These are phyloP conservation scores for Eutolmus rufibarbis DNA, from an alignment of 2,888 invertebrate genomes.

Conservation along the genomic window DNA sequence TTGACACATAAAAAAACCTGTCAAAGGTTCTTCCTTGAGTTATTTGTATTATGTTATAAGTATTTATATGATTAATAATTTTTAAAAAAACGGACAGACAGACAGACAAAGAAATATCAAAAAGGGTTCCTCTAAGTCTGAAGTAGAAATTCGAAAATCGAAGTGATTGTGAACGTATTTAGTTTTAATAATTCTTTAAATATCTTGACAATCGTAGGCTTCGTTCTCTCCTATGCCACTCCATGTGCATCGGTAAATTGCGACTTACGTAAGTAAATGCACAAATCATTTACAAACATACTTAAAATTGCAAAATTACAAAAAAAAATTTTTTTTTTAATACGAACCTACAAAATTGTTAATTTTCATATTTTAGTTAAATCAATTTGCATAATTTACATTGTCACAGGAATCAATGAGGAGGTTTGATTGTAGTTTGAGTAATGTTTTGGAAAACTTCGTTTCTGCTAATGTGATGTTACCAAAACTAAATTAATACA, in stretches of 20 bases:
- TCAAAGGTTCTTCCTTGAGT: background rate
- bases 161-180: background rate
- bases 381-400: background rate
- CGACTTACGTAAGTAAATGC: constrained; percentile 50
- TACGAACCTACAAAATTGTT: background rate
- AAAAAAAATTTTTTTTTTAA: background rate
- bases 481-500: background rate
- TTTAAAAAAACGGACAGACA: background rate
- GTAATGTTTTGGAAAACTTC: background rate
- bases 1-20: background rate
- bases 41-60: background rate
- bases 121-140: no score
- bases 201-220: background rate
- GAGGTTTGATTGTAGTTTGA: background rate
- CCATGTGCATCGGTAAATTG: constrained; percentile 53
- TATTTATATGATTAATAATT: background rate
- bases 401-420: background rate
- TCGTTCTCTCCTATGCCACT: constrained; percentile 48
- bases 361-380: background rate
- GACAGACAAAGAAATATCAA: background rate
- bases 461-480: background rate
- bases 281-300: background rate
- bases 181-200: background rate
- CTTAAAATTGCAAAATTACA: background rate
- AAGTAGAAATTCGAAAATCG: background rate